Percentiles rank a stretch among this genome's conserved stretches.
Conservation (phyloP, 2,113 vertebrate genomes). For the Euleptes europaea region DNA sequence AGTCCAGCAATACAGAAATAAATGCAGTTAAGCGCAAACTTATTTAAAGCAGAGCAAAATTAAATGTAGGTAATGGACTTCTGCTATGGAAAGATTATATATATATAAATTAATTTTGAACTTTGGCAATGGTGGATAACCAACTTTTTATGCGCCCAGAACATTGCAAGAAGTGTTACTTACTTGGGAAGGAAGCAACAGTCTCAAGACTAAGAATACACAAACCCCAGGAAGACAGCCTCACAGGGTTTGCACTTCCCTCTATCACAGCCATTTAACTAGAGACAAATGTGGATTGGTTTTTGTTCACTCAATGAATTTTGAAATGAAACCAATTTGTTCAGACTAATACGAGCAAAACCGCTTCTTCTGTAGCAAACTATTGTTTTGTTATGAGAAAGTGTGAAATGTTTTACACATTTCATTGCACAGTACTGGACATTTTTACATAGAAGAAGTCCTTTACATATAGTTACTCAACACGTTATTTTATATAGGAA, state of each 20-base stretch:
- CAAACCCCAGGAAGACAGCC: constrained; percentile 59
- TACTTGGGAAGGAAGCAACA: constrained; percentile 47
- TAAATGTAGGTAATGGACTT: constrained; percentile 65
- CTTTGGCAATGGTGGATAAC: constrained; percentile 54
- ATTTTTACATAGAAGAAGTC: constrained; percentile 59
- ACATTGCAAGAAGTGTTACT: constrained; percentile 51
- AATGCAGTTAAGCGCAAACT: constrained; percentile 58
- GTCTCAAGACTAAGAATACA: constrained; percentile 49
- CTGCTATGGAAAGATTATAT: constrained; percentile 52
- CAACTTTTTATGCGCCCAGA: constrained; percentile 63
- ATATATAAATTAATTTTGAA: too few relatives aligned
- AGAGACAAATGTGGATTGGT: constrained; percentile 47
- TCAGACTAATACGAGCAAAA: constrained; percentile 60
- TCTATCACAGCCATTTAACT: constrained; percentile 18
- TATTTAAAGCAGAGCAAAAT: constrained; percentile 69
- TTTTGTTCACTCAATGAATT: constrained; percentile 41
- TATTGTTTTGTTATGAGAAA: constrained; percentile 58
- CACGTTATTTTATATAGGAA: constrained; percentile 54
- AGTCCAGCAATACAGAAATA: constrained; percentile 63
- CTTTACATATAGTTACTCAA: constrained; percentile 60
- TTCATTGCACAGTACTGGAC: constrained; percentile 53
- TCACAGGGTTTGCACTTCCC: constrained; percentile 26
- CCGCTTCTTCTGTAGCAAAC: constrained; percentile 55
- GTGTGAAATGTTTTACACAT: constrained; percentile 63
- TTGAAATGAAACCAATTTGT: constrained; percentile 56